phyloP scores from a whole-genome alignment of 2,888 invertebrate species.

The Xestia rhomboidea region DNA sequence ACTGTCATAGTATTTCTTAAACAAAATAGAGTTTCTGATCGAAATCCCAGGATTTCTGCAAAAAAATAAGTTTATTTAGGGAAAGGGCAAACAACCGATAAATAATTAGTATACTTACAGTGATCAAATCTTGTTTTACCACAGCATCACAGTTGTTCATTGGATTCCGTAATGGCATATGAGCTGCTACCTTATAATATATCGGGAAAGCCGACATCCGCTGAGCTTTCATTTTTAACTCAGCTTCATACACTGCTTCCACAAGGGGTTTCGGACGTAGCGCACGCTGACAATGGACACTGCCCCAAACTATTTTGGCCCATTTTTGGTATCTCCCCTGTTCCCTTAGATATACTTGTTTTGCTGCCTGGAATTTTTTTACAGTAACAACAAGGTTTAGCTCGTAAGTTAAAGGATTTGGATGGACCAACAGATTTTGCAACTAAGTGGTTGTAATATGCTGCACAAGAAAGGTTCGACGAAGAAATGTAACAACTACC shows the following conservation, averaged over 20 bases:
- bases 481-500: too few species aligned
- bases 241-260: conserved; percentile 82
- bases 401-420: neutral
- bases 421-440: neutral
- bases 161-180: conserved; percentile 75
- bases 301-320: conserved; percentile 81
- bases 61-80: neutral
- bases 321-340: conserved; percentile 82
- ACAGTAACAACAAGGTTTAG: neutral
- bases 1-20: neutral
- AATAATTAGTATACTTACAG: conserved; percentile 72
- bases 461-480: too few species aligned
- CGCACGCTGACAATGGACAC: conserved; percentile 77
- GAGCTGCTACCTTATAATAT: conserved; percentile 78
- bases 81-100: neutral
- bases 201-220: conserved; percentile 76
- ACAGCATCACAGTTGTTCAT: conserved; percentile 70
- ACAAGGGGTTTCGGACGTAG: conserved; percentile 79
- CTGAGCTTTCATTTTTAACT: conserved; percentile 75
- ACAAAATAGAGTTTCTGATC: neutral
- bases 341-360: conserved; percentile 78
- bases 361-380: conserved; percentile 72
- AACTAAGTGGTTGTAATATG: neutral
- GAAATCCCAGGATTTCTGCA: neutral
- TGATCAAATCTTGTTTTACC: conserved; percentile 74